These are phyloP conservation scores for Melanostoma scalare DNA, from an alignment of 2,888 invertebrate genomes.

Conservation along the genomic window DNA sequence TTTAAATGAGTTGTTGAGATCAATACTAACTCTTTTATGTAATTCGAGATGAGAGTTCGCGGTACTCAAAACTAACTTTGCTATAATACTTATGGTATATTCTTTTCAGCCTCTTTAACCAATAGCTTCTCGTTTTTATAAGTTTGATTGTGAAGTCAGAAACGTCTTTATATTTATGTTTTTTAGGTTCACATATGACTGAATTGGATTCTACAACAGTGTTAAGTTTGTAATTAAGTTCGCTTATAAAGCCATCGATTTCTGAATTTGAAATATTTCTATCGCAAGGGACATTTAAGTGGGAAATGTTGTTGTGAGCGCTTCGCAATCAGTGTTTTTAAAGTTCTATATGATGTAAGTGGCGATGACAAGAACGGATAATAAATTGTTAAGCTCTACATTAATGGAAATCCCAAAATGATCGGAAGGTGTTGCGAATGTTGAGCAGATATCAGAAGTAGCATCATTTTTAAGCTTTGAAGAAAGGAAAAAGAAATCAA, in stretches of 20 bases:
- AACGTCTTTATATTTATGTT: slow-evolving; percentile 4
- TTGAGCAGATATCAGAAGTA: neutral
- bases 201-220: slow-evolving; percentile 1
- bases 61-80: slow-evolving; percentile 8
- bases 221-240: neutral
- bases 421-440: neutral
- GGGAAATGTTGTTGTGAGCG: neutral
- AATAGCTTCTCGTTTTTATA: neutral
- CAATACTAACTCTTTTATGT: slow-evolving; percentile 6
- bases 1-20: neutral
- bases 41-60: neutral
- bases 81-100: neutral
- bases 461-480: neutral
- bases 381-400: neutral
- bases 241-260: neutral
- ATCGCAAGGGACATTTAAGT: neutral
- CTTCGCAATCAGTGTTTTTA: neutral
- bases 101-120: slow-evolving; percentile 3
- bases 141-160: slow-evolving; percentile 6
- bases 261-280: neutral
- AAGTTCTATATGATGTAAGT: slow-evolving; percentile 4
- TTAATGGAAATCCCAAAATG: neutral
- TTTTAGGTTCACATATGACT: neutral
- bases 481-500: slow-evolving; percentile 1
- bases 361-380: neutral